Percentiles rank a stretch among this genome's conserved stretches.
These are phyloP conservation scores for Nyctereutes procyonoides DNA, from an alignment of 2,113 vertebrate species.

Conservation along the genomic window DNA sequence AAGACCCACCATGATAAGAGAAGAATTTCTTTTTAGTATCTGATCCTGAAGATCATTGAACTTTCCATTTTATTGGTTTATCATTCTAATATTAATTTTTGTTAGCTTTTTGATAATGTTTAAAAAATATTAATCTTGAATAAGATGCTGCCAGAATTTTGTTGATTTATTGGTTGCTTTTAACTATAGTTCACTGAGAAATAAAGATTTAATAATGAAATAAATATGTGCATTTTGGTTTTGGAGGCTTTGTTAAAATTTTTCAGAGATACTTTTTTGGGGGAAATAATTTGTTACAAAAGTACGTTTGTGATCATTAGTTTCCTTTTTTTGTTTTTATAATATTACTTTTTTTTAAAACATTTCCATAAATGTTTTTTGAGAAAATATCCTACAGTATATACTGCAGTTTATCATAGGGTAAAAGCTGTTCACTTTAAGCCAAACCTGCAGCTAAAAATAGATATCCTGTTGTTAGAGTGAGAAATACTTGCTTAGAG, in stretches of 20 bases:
- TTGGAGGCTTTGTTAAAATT: slow-evolving; percentile 57
- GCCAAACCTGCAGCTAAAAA: slow-evolving; percentile 79
- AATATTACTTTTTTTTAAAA: slow-evolving; percentile 29
- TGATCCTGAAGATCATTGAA: slow-evolving; percentile 58
- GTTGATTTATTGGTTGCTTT: slow-evolving; percentile 47
- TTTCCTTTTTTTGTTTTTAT: slow-evolving; percentile 57
- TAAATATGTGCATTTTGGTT: slow-evolving; percentile 57
- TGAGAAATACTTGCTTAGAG: slow-evolving; percentile 73
- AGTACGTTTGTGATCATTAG: not conserved
- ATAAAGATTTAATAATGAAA: slow-evolving; percentile 55
- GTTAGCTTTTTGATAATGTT: slow-evolving; percentile 51
- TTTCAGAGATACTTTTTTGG: not conserved
- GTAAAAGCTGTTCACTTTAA: slow-evolving; percentile 75
- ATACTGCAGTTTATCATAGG: slow-evolving; percentile 69
- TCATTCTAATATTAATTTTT: slow-evolving; percentile 62
- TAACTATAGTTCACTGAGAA: slow-evolving; percentile 45
- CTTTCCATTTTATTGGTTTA: slow-evolving; percentile 64
- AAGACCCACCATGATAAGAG: slow-evolving; percentile 34
- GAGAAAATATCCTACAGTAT: slow-evolving; percentile 63
- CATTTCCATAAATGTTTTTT: slow-evolving; percentile 36
- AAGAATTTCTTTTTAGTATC: slow-evolving; percentile 23
- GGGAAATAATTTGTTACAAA: slow-evolving; percentile 45
- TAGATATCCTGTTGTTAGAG: slow-evolving; percentile 78
- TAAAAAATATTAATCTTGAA: slow-evolving; percentile 40
- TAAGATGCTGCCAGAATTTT: slow-evolving; percentile 58